phyloP scores from a whole-genome alignment of 2,888 invertebrate genomes.

The Apeira syringaria region DNA sequence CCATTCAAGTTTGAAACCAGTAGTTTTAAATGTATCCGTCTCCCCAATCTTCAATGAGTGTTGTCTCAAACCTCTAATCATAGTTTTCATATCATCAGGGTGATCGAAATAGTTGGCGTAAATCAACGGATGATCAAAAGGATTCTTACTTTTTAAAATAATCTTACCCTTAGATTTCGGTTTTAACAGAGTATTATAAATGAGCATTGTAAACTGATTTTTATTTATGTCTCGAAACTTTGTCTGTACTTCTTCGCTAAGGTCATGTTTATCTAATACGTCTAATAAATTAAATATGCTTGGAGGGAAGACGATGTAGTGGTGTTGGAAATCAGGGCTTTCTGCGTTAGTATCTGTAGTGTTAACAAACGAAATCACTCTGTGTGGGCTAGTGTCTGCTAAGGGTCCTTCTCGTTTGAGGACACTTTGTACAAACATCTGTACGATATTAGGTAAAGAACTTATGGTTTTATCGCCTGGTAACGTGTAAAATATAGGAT shows the following conservation, averaged over 20 bases:
- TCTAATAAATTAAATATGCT: slow-evolving; percentile 46
- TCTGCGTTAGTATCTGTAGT: slow-evolving; percentile 50
- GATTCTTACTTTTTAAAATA: slow-evolving; percentile 86
- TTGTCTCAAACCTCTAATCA: slow-evolving; percentile 48
- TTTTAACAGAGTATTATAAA: slow-evolving; percentile 84
- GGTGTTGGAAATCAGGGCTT: slow-evolving; percentile 56
- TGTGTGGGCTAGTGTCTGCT: slow-evolving; percentile 61
- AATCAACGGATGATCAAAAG: slow-evolving; percentile 85
- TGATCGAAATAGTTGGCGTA: slow-evolving; percentile 85
- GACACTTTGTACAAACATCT: slow-evolving; percentile 68
- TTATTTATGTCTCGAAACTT: slow-evolving; percentile 49
- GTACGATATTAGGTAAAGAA: slow-evolving; percentile 45
- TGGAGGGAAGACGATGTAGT: slow-evolving; percentile 53
- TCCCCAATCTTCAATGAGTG: slow-evolving; percentile 44
- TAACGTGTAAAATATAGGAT: slow-evolving; percentile 58
- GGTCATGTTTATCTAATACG: slow-evolving; percentile 42
- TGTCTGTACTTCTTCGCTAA: slow-evolving; percentile 44
- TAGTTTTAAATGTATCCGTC: slow-evolving; percentile 48
- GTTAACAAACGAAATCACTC: slow-evolving; percentile 54
- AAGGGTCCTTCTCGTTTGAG: slow-evolving; percentile 73
- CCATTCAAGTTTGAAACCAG: slow-evolving; percentile 52
- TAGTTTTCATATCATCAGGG: slow-evolving; percentile 71
- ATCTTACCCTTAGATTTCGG: slow-evolving; percentile 88
- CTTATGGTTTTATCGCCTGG: slow-evolving; percentile 42
- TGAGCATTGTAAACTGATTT: slow-evolving; percentile 56